Conservation (phyloP, 2,113 vertebrate species). For the Hyperoodon ampullatus region DNA sequence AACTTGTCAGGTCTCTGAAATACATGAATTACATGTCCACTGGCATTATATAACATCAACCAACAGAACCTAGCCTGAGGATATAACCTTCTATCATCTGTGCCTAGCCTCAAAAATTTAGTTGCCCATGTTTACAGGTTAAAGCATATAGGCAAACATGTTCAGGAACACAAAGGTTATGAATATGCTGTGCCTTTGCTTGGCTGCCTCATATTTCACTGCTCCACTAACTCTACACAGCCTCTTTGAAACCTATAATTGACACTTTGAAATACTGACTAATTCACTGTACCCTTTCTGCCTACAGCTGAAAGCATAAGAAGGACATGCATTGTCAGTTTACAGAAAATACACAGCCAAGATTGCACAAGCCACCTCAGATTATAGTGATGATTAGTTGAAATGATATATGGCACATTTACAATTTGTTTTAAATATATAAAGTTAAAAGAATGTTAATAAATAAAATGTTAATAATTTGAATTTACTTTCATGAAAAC, state of each 20-base stretch:
- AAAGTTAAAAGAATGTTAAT: background rate
- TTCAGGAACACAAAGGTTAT: background rate
- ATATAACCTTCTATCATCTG: background rate
- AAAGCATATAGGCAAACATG: background rate
- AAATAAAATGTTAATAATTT: background rate
- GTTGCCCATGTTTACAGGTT: background rate
- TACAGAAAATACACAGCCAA: background rate
- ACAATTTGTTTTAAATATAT: background rate
- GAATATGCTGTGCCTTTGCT: background rate
- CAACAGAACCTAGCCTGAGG: background rate
- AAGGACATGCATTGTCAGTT: background rate
- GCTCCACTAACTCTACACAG: background rate
- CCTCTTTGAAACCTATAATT: background rate
- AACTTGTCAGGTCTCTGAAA: background rate
- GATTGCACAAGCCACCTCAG: background rate
- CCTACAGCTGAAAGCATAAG: background rate
- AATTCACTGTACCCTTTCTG: background rate
- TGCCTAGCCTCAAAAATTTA: background rate
- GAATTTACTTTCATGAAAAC: background rate
- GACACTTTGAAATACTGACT: background rate
- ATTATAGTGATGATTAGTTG: background rate
- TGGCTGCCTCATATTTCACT: constrained; percentile 8
- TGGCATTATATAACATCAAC: background rate
- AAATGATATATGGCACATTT: background rate
- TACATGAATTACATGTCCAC: background rate